Percentiles rank a stretch among this genome's conserved stretches.
phyloP scores from a whole-genome alignment of 2,113 vertebrate genomes.

The Egretta garzetta region DNA sequence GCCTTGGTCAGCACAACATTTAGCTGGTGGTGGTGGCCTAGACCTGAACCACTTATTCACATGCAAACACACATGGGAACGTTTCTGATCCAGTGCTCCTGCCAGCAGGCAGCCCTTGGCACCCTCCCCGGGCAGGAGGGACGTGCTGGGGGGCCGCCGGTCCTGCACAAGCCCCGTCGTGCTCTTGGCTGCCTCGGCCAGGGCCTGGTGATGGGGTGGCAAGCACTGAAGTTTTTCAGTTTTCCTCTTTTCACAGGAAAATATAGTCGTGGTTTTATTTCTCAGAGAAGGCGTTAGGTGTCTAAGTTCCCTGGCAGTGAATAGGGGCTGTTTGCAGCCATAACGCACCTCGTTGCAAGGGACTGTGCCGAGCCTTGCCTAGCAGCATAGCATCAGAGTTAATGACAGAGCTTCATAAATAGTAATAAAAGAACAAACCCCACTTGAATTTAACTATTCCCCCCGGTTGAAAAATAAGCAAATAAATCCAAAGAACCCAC shows the following conservation, averaged over 20 bases:
- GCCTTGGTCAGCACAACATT: background rate
- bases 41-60: background rate
- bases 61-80: background rate
- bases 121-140: background rate
- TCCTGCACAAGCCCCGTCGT: rapidly evolving
- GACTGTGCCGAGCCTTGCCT: background rate
- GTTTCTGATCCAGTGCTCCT: background rate
- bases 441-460: background rate
- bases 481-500: background rate
- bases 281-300: background rate
- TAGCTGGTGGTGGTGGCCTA: background rate
- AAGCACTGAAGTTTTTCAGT: background rate
- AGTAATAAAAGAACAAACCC: background rate
- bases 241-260: background rate
- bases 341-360: background rate
- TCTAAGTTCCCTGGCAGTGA: background rate
- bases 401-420: background rate
- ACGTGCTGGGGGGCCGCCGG: rapidly evolving
- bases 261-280: background rate
- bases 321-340: background rate
- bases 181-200: rapidly evolving
- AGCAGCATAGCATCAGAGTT: background rate
- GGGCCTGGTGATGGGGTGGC: background rate
- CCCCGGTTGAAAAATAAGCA: background rate
- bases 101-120: background rate